Base-by-base conservation (phyloP, 2,888 invertebrate genomes). In the Acleris sparsana region DNA sequence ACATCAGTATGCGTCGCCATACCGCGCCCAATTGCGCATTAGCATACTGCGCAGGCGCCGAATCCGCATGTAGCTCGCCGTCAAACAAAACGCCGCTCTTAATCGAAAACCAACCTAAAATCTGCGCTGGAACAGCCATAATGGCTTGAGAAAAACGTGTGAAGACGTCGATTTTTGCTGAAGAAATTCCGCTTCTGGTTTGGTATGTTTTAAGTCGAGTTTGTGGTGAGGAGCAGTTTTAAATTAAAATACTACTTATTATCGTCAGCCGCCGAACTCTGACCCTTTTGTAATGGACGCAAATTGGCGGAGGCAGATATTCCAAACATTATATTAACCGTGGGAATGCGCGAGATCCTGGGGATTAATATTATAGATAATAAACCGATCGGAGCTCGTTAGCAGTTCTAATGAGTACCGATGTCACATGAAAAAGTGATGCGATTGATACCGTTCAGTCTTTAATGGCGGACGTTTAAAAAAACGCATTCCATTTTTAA, bases 31-130 rank as follows among this genome's bases (percentile, higher is more conserved):
- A 88, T 88, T 89, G 87, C 76, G 80, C 73, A 90, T 91, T 90
- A 88, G 88, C 89, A 89, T 89, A 89, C 81, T 79, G 81, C 69
- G 74, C 73, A 82, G 82, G 83, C 87, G 85, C 85, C 85, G 77
- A 85, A 86, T 83, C 84, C 83, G 79, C 80, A 84, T 82, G 83
- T 84, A 80, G 75, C 75, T 73, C 73, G 66, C 74, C 74, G 77
- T 87, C 88, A 89, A 89, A 89, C 79, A 69, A 71, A 70, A 72
- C 69, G 74, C 89, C 86, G 86, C 74, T 67, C 43, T 0, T 75
- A 68, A 69, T 39, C 71, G 13, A 78, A 73, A 74, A 53, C 63
- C 20, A 62, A 76, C 80, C 71, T 68, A 76, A 75, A 62, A 6
- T 2, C 20, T 52, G 25, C 2, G 0, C 3, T 16, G 62, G 73